Percentiles rank a stretch among this genome's conserved stretches.
phyloP scores from a whole-genome alignment of 2,113 vertebrate genomes.

The Columba janthina region DNA sequence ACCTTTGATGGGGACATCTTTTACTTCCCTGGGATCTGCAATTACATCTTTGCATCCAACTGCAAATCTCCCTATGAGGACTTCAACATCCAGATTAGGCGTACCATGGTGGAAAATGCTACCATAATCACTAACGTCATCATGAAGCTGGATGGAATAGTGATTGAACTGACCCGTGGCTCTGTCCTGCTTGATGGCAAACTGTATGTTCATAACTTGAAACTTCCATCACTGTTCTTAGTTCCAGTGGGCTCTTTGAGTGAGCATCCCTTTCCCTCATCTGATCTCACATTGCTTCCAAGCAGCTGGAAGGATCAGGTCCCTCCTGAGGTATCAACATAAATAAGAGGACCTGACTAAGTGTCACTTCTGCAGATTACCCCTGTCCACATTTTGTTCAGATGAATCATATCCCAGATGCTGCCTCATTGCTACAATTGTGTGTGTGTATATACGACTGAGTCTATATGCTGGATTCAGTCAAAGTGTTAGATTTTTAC shows the following conservation, averaged over 20 bases:
- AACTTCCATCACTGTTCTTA: not conserved
- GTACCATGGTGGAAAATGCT: slow-evolving; percentile 17
- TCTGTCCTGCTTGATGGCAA: slow-evolving; percentile 66
- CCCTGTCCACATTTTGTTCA: not conserved
- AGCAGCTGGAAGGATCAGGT: not conserved
- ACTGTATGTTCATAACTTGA: slow-evolving; percentile 70
- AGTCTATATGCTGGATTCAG: not conserved
- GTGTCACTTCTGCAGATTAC: not conserved
- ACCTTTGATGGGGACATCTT: slow-evolving; percentile 88
- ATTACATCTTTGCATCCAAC: slow-evolving; percentile 81
- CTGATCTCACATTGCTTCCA: not conserved
- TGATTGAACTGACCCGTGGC: slow-evolving; percentile 72
- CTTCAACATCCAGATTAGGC: slow-evolving; percentile 87
- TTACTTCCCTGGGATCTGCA: slow-evolving; percentile 84
- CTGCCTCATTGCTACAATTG: not conserved
- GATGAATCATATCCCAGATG: not conserved
- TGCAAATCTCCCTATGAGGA: slow-evolving; percentile 80
- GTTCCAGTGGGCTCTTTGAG: not conserved
- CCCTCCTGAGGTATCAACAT: not conserved
- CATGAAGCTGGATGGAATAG: slow-evolving; percentile 81
- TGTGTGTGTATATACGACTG: not conserved
- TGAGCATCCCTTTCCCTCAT: not conserved
- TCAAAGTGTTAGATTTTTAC: not conserved
- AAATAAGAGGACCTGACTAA: not conserved
- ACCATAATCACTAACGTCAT: slow-evolving; percentile 63